Conservation (phyloP, 2,113 vertebrate genomes). For the Asarcornis scutulata region DNA sequence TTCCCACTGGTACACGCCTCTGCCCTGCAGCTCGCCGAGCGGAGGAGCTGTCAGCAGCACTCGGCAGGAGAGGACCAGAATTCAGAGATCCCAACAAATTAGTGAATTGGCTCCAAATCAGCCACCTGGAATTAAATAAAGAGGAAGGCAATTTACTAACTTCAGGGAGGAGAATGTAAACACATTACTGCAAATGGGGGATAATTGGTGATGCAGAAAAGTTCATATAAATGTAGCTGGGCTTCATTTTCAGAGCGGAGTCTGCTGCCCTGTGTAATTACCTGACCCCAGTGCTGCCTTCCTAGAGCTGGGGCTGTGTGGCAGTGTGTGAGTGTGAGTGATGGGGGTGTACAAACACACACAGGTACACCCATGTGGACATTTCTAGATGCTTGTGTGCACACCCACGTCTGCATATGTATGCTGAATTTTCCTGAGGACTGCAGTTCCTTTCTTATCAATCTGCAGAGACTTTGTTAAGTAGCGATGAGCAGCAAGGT, state of each 20-base stretch:
- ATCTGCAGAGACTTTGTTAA: not conserved
- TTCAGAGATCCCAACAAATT: not conserved
- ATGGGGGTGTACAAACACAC: accelerated
- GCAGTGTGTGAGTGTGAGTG: accelerated
- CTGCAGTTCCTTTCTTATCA: accelerated
- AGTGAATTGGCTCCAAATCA: not conserved
- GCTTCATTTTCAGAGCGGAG: not conserved
- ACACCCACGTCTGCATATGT: accelerated
- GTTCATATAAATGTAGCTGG: not conserved
- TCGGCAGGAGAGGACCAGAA: not conserved
- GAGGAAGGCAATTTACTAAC: not conserved
- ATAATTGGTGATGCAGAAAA: not conserved
- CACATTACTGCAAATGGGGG: not conserved
- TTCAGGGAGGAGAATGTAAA: not conserved
- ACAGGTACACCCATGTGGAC: accelerated
- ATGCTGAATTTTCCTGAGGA: not conserved
- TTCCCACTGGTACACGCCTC: not conserved
- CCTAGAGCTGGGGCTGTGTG: not conserved
- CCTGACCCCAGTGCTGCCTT: not conserved
- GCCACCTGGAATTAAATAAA: not conserved
- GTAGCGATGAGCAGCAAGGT: not conserved
- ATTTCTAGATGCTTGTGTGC: not conserved
- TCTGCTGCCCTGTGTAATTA: not conserved
- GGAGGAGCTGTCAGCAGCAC: accelerated
- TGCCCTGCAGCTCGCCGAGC: not conserved